Percentiles rank a stretch among this genome's conserved stretches.
Conservation (phyloP, 2,888 invertebrate genomes). For the Panopea generosa region DNA sequence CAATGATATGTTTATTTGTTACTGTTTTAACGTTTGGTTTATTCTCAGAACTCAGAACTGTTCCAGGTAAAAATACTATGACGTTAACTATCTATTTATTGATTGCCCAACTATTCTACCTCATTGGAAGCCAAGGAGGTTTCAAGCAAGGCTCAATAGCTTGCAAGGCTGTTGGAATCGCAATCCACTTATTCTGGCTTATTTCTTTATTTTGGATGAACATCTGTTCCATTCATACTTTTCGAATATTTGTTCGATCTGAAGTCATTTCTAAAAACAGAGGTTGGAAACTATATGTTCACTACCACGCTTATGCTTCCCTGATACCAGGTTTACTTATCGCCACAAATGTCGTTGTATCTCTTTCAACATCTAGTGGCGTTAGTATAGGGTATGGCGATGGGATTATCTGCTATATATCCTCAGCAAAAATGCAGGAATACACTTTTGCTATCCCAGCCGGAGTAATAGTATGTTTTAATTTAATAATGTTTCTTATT, state of each 20-base stretch:
- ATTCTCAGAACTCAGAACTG: conserved; percentile 35
- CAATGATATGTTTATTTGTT: conserved; percentile 32
- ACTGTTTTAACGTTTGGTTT: conserved; percentile 32
- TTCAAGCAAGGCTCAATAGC: conserved; percentile 12
- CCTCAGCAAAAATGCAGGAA: conserved; percentile 25
- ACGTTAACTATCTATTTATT: conserved; percentile 26
- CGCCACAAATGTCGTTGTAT: conserved; percentile 22
- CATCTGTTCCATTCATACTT: conserved; percentile 46
- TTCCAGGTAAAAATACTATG: conserved; percentile 56
- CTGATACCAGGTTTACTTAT: conserved; percentile 18
- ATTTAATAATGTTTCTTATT: conserved; percentile 35
- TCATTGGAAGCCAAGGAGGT: conserved; percentile 12
- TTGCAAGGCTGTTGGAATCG: conserved; percentile 38
- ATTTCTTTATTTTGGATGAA: conserved; percentile 58
- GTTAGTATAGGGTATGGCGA: conserved; percentile 45
- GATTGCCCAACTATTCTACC: conserved; percentile 30
- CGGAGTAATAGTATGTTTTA: conserved; percentile 19
- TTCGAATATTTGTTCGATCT: conserved; percentile 14
- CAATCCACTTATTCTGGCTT: conserved; percentile 51
- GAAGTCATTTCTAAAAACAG: not conserved
- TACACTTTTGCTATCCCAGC: conserved; percentile 42
- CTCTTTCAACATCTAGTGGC: not conserved
- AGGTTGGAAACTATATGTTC: conserved; percentile 15
- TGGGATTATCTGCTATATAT: conserved; percentile 36
- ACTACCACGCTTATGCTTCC: conserved; percentile 21